Conservation (phyloP, 1,140 invertebrate species). For the Leptinotarsa undecemlineata region DNA sequence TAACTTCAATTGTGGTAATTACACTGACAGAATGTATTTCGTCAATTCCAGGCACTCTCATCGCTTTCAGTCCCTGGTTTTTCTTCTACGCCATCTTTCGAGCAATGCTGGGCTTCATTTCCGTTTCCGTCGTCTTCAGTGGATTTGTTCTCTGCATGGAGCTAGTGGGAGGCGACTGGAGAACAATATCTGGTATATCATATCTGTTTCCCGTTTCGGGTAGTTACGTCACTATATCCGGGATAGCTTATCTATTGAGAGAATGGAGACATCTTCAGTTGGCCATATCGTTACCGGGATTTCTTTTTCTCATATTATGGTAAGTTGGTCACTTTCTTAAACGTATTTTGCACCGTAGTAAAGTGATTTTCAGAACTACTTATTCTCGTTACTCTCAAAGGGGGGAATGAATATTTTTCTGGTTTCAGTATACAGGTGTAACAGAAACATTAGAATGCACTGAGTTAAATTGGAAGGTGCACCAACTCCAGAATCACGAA, state of each 20-base stretch:
- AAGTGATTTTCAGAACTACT: too few relatives aligned
- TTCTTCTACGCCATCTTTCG: conserved; percentile 66
- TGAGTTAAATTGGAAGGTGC: too few relatives aligned
- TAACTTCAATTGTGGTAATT: neutral
- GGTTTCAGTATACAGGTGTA: too few relatives aligned
- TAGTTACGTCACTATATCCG: conserved; percentile 73
- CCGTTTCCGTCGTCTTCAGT: conserved; percentile 73
- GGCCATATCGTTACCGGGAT: conserved; percentile 69
- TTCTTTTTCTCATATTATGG: conserved; percentile 68
- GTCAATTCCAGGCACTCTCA: conserved; percentile 58
- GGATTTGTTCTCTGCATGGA: conserved; percentile 74
- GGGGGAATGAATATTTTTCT: too few relatives aligned
- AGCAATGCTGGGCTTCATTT: conserved; percentile 68
- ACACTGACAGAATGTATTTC: neutral
- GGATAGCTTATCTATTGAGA: conserved; percentile 70
- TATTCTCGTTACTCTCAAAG: too few relatives aligned
- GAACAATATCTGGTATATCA: conserved; percentile 72
- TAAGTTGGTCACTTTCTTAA: conserved; percentile 51
- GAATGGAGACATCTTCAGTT: conserved; percentile 76
- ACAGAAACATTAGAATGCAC: too few relatives aligned
- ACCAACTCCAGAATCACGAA: too few relatives aligned
- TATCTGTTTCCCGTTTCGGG: conserved; percentile 73
- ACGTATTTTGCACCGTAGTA: too few relatives aligned
- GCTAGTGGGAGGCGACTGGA: conserved; percentile 73
- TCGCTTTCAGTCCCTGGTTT: conserved; percentile 67